Evolutionary conservation across 2,888 invertebrate species (phyloP).

Genomic region (Drosophila yooni): DNA sequence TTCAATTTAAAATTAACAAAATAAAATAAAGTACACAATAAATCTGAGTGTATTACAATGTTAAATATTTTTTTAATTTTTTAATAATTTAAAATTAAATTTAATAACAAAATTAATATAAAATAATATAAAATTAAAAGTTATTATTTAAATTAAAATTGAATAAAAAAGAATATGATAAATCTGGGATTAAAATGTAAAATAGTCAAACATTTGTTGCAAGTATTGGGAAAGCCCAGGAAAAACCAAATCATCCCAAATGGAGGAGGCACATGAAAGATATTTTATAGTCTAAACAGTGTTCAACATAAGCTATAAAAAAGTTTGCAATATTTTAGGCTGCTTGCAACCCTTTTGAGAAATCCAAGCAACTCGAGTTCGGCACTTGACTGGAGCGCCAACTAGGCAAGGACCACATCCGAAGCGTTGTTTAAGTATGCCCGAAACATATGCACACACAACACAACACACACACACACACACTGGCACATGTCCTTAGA

Average conservation of each 20-base stretch:
- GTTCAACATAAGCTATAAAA: background rate
- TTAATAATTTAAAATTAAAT: no score
- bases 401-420: conserved; percentile 20
- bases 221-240: background rate
- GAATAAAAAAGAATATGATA: background rate
- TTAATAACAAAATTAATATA: background rate
- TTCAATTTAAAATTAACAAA: background rate
- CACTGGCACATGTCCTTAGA: conserved; percentile 17
- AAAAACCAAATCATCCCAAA: background rate
- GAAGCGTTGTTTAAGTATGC: conserved; percentile 12
- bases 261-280: background rate
- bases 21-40: background rate
- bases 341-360: background rate
- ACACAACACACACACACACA: conserved; percentile 4
- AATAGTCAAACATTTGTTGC: background rate
- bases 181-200: background rate
- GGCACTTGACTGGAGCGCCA: conserved; percentile 17
- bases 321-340: background rate
- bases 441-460: conserved; percentile 43
- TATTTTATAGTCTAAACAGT: background rate
- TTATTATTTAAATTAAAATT: background rate
- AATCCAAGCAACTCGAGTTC: conserved; percentile 17
- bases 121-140: background rate
- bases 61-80: background rate
- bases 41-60: background rate